A percentile compares a stretch with the other conserved stretches of the same genome.
These are phyloP conservation scores for Lasioglossum albipes DNA, from an alignment of 1,140 invertebrate genomes.

Conservation along the genomic window DNA sequence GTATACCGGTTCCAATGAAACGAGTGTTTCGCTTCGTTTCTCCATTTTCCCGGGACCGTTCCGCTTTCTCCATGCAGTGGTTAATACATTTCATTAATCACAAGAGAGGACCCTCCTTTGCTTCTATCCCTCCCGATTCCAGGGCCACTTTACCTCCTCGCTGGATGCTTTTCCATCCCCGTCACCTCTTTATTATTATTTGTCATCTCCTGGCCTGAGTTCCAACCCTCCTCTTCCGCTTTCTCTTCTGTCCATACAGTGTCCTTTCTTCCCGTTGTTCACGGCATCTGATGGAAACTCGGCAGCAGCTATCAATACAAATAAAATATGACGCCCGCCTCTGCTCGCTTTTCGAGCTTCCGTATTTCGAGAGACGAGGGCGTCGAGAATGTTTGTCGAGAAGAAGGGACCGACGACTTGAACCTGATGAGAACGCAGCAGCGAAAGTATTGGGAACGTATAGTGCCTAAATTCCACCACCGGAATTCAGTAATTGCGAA, in stretches of 20 bases:
- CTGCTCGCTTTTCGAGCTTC: neutral
- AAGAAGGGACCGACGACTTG: neutral
- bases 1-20: constrained; percentile 20
- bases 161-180: constrained; percentile 22
- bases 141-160: neutral
- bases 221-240: constrained; percentile 9
- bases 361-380: neutral
- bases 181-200: constrained; percentile 65
- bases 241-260: neutral
- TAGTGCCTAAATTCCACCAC: too few relatives aligned
- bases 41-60: constrained; percentile 8
- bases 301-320: constrained; percentile 6
- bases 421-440: neutral
- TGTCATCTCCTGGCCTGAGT: constrained; percentile 57
- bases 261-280: constrained; percentile 1
- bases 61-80: constrained; percentile 27
- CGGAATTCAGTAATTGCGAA: too few relatives aligned
- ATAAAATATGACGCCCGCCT: constrained; percentile 7
- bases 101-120: constrained; percentile 48
- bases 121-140: constrained; percentile 7
- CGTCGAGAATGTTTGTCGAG: neutral
- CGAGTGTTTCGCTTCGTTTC: constrained; percentile 32
- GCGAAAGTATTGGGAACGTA: neutral
- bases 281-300: neutral
- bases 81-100: constrained; percentile 71